Percentiles rank a stretch among this genome's conserved stretches.
Conservation (phyloP, 2,888 invertebrate genomes). For the Lamellibrachia satsuma region DNA sequence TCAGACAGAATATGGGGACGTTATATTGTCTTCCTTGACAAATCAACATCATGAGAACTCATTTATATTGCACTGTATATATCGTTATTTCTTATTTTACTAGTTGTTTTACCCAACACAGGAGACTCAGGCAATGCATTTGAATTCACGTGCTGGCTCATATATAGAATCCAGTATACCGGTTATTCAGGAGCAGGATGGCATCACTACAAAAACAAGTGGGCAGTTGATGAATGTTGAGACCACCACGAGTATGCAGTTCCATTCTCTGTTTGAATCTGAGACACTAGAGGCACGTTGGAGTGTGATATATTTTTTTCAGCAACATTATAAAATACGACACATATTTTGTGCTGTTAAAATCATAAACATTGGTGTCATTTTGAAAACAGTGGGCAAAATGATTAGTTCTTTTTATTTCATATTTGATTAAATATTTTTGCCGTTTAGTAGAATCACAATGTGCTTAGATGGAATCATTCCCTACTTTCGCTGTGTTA, state of each 20-base stretch:
- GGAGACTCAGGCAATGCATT: constrained; percentile 96
- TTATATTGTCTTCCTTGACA: not conserved
- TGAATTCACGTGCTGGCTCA: constrained; percentile 93
- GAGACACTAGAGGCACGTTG: constrained; percentile 81
- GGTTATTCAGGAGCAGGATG: constrained; percentile 85
- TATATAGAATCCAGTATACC: constrained; percentile 96
- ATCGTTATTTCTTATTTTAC: not conserved
- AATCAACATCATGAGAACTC: not conserved
- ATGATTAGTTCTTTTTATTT: too few relatives aligned
- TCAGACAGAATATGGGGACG: not conserved
- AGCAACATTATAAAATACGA: not conserved
- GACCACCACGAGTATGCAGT: constrained; percentile 93
- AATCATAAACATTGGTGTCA: too few relatives aligned
- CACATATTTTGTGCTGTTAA: too few relatives aligned
- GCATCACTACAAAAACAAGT: constrained; percentile 88
- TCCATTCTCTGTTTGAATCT: constrained; percentile 89
- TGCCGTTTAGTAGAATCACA: too few relatives aligned
- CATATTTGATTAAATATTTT: too few relatives aligned
- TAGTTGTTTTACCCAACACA: constrained; percentile 59
- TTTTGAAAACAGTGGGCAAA: too few relatives aligned
- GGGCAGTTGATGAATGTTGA: constrained; percentile 93
- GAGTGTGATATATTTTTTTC: not conserved
- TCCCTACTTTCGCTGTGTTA: too few relatives aligned
- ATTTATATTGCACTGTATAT: not conserved
- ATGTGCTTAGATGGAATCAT: too few relatives aligned